phyloP scores from a whole-genome alignment of 2,888 invertebrate genomes.

The Cecidostiba fungosa region DNA sequence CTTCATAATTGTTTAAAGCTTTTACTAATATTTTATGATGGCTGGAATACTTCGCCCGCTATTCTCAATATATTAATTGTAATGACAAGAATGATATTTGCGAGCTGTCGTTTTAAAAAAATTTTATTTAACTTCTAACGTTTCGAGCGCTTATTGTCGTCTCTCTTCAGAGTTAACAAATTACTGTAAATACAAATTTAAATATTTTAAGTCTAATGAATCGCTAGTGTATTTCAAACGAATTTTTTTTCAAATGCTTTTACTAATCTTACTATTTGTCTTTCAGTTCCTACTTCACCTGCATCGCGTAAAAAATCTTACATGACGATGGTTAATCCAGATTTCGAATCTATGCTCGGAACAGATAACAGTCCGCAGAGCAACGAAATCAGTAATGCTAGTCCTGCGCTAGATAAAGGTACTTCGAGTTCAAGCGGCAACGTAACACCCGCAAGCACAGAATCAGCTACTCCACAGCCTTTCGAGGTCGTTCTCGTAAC shows the following conservation, averaged over 20 bases:
- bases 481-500: constrained; percentile 63
- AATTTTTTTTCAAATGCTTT: too few relatives aligned
- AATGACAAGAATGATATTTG: too few relatives aligned
- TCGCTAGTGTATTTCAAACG: too few relatives aligned
- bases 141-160: too few relatives aligned
- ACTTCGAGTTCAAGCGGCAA: not conserved
- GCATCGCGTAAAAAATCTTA: constrained; percentile 46
- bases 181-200: too few relatives aligned
- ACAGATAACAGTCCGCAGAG: not conserved
- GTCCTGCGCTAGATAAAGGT: constrained; percentile 3
- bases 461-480: constrained; percentile 41
- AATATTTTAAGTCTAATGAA: too few relatives aligned
- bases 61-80: too few relatives aligned
- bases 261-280: not conserved
- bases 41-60: too few relatives aligned
- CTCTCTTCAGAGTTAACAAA: too few relatives aligned
- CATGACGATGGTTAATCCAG: constrained; percentile 64
- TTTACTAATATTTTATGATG: too few relatives aligned
- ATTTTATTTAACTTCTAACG: too few relatives aligned
- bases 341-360: constrained; percentile 59
- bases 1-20: not conserved
- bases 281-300: not conserved
- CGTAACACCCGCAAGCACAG: not conserved
- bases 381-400: not conserved
- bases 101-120: too few relatives aligned